Evolutionary conservation across 2,888 invertebrate species (phyloP).

Genomic region (Podabrus alpinus): DNA sequence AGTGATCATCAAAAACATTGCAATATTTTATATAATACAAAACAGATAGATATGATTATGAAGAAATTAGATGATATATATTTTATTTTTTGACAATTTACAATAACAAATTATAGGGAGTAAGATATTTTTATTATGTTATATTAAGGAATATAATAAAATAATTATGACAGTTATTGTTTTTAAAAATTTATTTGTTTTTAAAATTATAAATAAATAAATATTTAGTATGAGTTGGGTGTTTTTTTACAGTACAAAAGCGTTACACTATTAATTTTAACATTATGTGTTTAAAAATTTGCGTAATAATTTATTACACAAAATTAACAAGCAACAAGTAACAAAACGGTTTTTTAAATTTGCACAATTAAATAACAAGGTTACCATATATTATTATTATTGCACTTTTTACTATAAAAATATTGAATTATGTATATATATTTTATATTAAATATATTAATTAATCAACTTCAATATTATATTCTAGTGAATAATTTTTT

Average conservation of each 20-base stretch:
- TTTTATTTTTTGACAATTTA: neutral
- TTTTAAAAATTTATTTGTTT: neutral
- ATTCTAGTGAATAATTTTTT: neutral
- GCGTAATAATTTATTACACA: neutral
- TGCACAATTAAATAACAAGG: neutral
- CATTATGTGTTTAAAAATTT: neutral
- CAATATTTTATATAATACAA: neutral
- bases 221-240: neutral
- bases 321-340: neutral
- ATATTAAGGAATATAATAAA: neutral
- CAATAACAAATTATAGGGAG: neutral
- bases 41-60: neutral
- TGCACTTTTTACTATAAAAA: conserved; percentile 3
- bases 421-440: neutral
- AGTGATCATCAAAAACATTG: neutral
- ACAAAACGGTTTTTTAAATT: neutral
- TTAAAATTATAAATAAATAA: neutral
- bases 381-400: conserved; percentile 3
- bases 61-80: neutral
- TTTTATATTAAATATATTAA: neutral
- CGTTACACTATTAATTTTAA: neutral
- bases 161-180: neutral
- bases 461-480: neutral
- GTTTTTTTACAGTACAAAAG: neutral
- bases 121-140: neutral